Conservation (phyloP, 2,888 invertebrate genomes). For the Eudemis profundana region DNA sequence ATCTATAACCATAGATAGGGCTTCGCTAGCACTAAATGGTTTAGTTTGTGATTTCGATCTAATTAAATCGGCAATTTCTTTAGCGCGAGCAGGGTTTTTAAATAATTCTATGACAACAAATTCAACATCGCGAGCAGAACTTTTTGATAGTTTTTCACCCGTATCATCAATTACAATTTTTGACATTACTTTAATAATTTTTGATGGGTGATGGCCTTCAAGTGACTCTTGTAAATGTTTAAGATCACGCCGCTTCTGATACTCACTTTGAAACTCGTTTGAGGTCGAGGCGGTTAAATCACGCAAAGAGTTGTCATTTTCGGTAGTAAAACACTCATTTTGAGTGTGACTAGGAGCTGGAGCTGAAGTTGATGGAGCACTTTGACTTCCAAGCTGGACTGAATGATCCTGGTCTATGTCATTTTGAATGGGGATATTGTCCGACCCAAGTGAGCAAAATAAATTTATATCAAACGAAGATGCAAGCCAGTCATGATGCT, state of each 20-base stretch:
- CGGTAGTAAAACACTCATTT: not conserved
- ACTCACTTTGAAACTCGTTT: not conserved
- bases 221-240: not conserved
- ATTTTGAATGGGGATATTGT: too few relatives aligned
- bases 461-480: not conserved
- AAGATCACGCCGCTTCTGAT: not conserved
- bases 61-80: slow-evolving; percentile 1
- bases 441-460: too few relatives aligned
- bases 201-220: not conserved
- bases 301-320: too few relatives aligned
- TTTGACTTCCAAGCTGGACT: too few relatives aligned
- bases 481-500: slow-evolving; percentile 11
- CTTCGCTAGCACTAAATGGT: slow-evolving; percentile 28
- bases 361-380: not conserved
- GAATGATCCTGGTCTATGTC: too few relatives aligned
- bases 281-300: too few relatives aligned
- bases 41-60: slow-evolving; percentile 5
- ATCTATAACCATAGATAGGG: slow-evolving; percentile 21
- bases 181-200: slow-evolving; percentile 5
- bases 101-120: slow-evolving; percentile 30
- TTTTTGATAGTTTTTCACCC: slow-evolving; percentile 4
- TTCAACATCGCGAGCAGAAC: slow-evolving; percentile 28
- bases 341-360: not conserved
- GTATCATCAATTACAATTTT: not conserved
- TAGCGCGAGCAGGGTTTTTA: slow-evolving; percentile 28